phyloP scores from a whole-genome alignment of 1,140 invertebrate species.

The Matsumurasca onukii region DNA sequence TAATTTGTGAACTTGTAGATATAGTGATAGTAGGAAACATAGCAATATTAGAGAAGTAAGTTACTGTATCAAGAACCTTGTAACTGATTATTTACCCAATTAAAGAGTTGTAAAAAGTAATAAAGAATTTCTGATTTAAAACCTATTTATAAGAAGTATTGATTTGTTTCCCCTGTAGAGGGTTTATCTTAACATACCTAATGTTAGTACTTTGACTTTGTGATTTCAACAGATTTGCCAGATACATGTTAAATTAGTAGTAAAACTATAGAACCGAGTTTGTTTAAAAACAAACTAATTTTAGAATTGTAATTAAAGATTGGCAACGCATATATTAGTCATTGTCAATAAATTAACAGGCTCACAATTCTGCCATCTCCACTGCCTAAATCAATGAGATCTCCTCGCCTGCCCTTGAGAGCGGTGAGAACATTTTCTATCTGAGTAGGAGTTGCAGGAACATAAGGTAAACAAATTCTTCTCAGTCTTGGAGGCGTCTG shows the following conservation, averaged over 20 bases:
- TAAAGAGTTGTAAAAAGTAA: too few relatives aligned
- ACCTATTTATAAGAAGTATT: too few relatives aligned
- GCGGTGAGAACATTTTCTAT: slow-evolving; percentile 71
- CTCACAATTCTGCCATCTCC: slow-evolving; percentile 89
- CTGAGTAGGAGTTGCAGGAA: slow-evolving; percentile 83
- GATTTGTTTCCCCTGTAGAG: too few relatives aligned
- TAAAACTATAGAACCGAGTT: not conserved
- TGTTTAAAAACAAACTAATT: not conserved
- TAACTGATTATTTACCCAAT: too few relatives aligned
- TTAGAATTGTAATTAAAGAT: not conserved
- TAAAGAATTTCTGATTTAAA: too few relatives aligned
- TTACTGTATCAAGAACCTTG: too few relatives aligned
- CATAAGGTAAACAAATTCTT: slow-evolving; percentile 80
- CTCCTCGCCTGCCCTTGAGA: slow-evolving; percentile 62
- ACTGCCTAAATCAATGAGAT: slow-evolving; percentile 83
- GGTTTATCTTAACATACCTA: not conserved
- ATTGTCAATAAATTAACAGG: slow-evolving; percentile 22
- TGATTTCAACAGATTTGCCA: not conserved
- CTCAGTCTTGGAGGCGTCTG: slow-evolving; percentile 80
- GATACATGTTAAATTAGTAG: not conserved
- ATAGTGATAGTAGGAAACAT: too few relatives aligned
- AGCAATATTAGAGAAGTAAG: too few relatives aligned
- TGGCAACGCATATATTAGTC: not conserved
- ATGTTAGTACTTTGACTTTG: not conserved
- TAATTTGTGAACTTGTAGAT: too few relatives aligned